These are phyloP conservation scores for Vulpes lagopus DNA, from an alignment of 2,113 vertebrate genomes.

Conservation along the genomic window DNA sequence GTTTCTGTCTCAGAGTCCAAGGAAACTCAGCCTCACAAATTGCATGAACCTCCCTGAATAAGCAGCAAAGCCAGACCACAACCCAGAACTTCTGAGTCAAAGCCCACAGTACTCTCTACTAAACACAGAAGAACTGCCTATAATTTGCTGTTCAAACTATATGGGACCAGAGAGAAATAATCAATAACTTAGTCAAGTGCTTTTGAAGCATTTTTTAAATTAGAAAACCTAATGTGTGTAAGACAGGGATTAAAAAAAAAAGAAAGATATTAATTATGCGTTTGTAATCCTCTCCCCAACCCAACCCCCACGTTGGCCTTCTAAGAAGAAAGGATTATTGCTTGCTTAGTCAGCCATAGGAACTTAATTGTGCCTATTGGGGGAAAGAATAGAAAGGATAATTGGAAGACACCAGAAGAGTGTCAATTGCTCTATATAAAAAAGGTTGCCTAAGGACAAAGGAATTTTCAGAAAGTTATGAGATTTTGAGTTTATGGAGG, in stretches of 20 bases:
- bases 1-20: conserved; percentile 21
- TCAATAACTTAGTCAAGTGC: not conserved
- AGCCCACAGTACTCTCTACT: not conserved
- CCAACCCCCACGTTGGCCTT: not conserved
- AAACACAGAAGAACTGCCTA: not conserved
- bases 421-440: not conserved
- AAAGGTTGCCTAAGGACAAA: not conserved
- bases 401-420: not conserved
- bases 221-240: not conserved
- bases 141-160: not conserved
- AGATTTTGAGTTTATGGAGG: not conserved
- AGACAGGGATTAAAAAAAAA: not conserved
- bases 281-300: not conserved
- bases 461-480: conserved; percentile 8
- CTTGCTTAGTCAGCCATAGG: not conserved
- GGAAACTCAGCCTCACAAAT: not conserved
- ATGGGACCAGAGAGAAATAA: not conserved
- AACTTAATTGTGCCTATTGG: not conserved
- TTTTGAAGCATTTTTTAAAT: conserved; percentile 56
- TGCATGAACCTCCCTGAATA: not conserved
- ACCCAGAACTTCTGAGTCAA: not conserved
- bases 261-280: not conserved
- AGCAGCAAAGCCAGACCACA: not conserved
- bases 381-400: not conserved
- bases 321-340: conserved; percentile 39